Base-by-base conservation (phyloP, 1,140 invertebrate species). In the Probaryconus sp. region DNA sequence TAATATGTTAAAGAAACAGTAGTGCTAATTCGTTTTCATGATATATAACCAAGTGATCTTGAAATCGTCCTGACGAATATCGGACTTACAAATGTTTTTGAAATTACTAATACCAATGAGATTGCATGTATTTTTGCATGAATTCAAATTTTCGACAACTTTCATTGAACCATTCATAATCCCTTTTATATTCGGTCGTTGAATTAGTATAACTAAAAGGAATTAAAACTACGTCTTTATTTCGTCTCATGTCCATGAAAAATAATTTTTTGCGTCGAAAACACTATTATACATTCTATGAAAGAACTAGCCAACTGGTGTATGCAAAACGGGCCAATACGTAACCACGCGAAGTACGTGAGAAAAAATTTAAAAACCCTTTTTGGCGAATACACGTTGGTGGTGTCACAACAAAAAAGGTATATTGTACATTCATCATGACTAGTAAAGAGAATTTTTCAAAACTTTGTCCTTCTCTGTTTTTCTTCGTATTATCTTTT, bases 281-380 rank as follows among this genome's bases (percentile, higher is more conserved):
- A 64, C 9, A 45, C 30, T 53, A 64, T 64, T 64, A 43, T 30
- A 53, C 13, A 45, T 64, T 64, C 38, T 45, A 38, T 14, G 9
- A 18, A 28, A 14, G 40, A 43, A 53, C 60, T 37, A 53, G 11
- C 30, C 60, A 45, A 45, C 43, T 50, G 26, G 10, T 28, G 18
- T 31, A 42, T 31, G 37, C 43, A 51, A 63, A 63, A 18, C 33
- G 28, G 17, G 10, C 47, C 16, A 65, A 65, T 65, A 65, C 40
- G 50, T 38, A 55, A 65, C 61, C 42, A 24, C 40, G 40, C 37
- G 24, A 47, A 45, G 31, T 56, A 67, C 63, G 63, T 67, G 63
- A 67, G 42, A 56, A 67, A 67, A 65, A 65, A 64, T 45, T 53
- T 53, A 45, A 64, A 28, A 55, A 9, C 50, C 24, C 14, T 53